These are phyloP conservation scores for Nephrotoma flavescens DNA, from an alignment of 2,888 invertebrate genomes.

Conservation along the genomic window DNA sequence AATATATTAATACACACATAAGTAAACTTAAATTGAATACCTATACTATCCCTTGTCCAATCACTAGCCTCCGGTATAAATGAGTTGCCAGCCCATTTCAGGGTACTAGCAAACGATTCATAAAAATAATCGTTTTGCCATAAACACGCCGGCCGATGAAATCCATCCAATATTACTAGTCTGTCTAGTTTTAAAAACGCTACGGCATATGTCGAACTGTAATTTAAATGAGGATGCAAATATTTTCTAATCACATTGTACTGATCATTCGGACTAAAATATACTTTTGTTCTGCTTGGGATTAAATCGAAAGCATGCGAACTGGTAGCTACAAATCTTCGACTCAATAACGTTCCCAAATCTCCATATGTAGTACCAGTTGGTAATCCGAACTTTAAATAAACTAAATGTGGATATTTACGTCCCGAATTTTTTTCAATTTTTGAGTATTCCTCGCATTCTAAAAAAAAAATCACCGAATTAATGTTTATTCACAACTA, in stretches of 20 bases:
- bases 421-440: background rate
- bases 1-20: too few species aligned
- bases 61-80: background rate
- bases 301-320: background rate
- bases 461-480: background rate
- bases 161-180: background rate
- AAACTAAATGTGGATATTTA: background rate
- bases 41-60: background rate
- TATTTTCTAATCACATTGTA: background rate
- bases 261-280: background rate
- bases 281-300: background rate
- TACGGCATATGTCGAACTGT: background rate
- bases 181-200: background rate
- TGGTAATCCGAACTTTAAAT: background rate
- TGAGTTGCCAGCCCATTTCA: background rate
- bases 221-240: background rate
- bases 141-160: background rate
- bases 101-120: background rate
- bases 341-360: background rate
- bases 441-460: background rate
- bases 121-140: background rate
- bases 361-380: background rate
- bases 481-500: background rate
- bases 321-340: background rate
- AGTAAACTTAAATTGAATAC: background rate